These are phyloP conservation scores for Gallinago stenura DNA, from an alignment of 2,797 vertebrate genomes.

Conservation along the genomic window DNA sequence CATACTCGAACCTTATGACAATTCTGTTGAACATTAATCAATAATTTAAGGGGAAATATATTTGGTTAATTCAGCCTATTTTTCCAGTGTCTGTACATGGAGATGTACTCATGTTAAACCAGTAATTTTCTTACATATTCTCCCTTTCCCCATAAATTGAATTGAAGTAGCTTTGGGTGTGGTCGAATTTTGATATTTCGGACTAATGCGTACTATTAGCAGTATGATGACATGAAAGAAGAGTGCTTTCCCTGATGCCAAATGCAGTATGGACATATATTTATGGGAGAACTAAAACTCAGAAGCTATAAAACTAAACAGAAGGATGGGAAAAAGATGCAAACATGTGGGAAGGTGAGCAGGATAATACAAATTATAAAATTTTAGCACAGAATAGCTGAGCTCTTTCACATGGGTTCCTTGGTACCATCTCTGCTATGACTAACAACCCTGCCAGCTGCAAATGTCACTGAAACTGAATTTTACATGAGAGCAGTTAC, in stretches of 20 bases:
- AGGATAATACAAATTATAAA: background rate
- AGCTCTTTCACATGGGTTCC: background rate
- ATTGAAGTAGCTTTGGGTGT: background rate
- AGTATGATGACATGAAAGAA: background rate
- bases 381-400: background rate
- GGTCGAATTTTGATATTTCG: background rate
- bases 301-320: background rate
- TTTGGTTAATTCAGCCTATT: background rate
- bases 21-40: background rate
- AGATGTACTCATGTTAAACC: background rate
- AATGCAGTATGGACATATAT: background rate
- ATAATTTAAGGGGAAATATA: background rate
- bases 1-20: background rate
- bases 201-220: background rate
- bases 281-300: background rate
- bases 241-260: background rate
- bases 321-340: background rate
- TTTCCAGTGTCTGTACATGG: background rate
- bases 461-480: slow-evolving; percentile 34
- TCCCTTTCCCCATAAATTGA: background rate
- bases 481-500: slow-evolving; percentile 55
- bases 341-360: background rate
- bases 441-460: slow-evolving; percentile 1
- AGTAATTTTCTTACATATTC: background rate
- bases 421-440: background rate